A percentile compares a stretch with the other conserved stretches of the same genome.
Evolutionary conservation across 2,797 vertebrate genomes (phyloP).

Genomic region (Spinibarbus caldwelli): DNA sequence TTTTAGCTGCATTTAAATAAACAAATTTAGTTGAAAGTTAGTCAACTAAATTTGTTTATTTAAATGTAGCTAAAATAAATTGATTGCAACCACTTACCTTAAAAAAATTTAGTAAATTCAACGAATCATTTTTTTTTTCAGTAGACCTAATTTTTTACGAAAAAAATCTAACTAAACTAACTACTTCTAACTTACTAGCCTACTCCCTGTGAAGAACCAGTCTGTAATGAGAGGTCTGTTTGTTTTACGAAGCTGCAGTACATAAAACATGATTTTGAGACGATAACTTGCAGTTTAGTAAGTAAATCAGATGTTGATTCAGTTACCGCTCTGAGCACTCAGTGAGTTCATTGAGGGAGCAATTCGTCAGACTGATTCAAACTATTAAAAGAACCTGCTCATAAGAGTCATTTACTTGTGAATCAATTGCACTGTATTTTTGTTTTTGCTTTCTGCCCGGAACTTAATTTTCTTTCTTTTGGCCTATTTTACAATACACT

Average conservation of each 20-base stretch:
- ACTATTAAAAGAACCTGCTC: not conserved
- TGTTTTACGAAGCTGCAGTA: not conserved
- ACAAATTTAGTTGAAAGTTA: no score
- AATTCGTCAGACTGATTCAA: conserved; percentile 2
- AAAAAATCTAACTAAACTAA: not conserved
- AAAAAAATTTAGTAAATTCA: no score
- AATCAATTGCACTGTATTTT: not conserved
- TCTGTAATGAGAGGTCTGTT: not conserved
- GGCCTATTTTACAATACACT: not conserved
- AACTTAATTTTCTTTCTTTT: not conserved
- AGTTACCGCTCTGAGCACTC: not conserved
- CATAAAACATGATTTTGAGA: not conserved
- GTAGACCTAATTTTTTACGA: not conserved
- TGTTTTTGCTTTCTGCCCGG: not conserved
- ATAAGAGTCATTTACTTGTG: conserved; percentile 2
- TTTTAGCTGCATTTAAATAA: no score
- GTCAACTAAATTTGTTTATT: no score
- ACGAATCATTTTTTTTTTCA: no score
- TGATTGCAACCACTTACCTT: no score
- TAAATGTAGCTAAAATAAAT: no score
- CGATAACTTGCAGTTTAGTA: not conserved
- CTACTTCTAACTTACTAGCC: not conserved
- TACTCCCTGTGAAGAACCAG: not conserved
- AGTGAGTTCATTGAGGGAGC: not conserved
- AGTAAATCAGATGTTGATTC: conserved; percentile 1